Base-by-base conservation (phyloP, 2,888 invertebrate species). In the Dryococelus australis region DNA sequence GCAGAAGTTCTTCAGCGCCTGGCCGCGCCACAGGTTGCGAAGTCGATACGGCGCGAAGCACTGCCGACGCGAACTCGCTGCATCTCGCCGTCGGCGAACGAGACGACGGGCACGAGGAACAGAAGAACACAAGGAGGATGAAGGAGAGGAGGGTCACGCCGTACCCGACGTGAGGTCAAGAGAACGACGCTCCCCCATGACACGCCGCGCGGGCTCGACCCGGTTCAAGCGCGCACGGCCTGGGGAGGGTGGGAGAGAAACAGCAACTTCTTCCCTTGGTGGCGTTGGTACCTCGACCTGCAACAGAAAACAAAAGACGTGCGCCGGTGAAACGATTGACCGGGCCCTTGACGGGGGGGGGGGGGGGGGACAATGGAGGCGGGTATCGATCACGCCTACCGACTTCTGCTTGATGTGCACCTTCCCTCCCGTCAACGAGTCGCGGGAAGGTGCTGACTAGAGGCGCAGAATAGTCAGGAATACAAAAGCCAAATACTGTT, bases 81-180 rank as follows among this genome's bases (percentile, higher is more conserved):
- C 83, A 83, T 83, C 83, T 12, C 83, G 35, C 43, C 35, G 83
- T 28, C 35, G 12, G 83, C 28, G 83, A 24, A n/a, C 10, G 27
- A 28, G 83, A 83, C n/a, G 28, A 47, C 10, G n/a, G 79, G 80
- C n/a, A 13, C 12, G 28, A 80, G 80, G 80, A 28, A 24, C 16
- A 27, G 4, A 28, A 83, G 20, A 8, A 35, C 27, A 28, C 5
- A n/a, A 13, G 35, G 35, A 35, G 35, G 13, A 3, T 35, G 83
- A 83, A 35, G 35, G 35, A 35, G 83, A 83, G 10, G 83, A 24
- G 35, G 43, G 83, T 35, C 83, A 83, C 83, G 83, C 83, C 43
- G 83, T 24, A 80, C 26, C 26, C n/a, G 80, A 80, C 13, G 80
- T 80, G 26, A 80, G 80, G 80, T 80, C 80, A 80, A 28, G 80